Evolutionary conservation across 2,888 invertebrate genomes (phyloP), one percentile per base, ranked within the genome.

Genomic region (Phyllotreta cruciferae): DNA sequence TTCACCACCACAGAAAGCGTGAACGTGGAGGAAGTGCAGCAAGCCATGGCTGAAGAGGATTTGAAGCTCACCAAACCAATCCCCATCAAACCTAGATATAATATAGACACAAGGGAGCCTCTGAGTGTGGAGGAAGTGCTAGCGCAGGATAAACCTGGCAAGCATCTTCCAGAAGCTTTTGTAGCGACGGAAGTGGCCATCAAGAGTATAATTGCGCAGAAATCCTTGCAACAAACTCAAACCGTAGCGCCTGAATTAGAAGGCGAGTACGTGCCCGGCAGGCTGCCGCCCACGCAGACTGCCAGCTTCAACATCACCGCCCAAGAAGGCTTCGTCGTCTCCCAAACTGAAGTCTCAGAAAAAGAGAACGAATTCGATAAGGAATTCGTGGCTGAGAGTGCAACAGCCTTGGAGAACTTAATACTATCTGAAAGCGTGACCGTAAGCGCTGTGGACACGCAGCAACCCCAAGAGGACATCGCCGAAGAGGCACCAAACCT

Each of bases 131-230:
- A 87, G 60, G 90, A 92, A 83, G 85, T 88, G 34, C 83, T 87
- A 71, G 81, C 88, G 1, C 88, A 89, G 81, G 87, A 88, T 63
- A 90, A 89, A 77, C 89, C 91, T 6, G 89, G 88, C 9, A 91
- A 91, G 81, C 91, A 90, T 76, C 87, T 90, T 76, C 91, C 92
- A 2, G 90, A 92, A 80, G 79, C 90, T 54, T 89, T 92, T 75
- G 91, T 92, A 1, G 89, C 92, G 0, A 92, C 92, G 1, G 92
- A 92, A 85, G 84, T 86, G 7, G 92, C 92, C 3, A 86, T 85
- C 24, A 83, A 86, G 77, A 84, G 86, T 62, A 79, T 92, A 0
- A 82, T 88, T 36, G 83, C 89, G 8, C 89, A 89, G 68, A 88
- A 87, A 75, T 87, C 89, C 77, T 78, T 88, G 47, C 79, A 86